Conservation (phyloP, 2,888 invertebrate genomes). For the Thysanoteuthis rhombus region DNA sequence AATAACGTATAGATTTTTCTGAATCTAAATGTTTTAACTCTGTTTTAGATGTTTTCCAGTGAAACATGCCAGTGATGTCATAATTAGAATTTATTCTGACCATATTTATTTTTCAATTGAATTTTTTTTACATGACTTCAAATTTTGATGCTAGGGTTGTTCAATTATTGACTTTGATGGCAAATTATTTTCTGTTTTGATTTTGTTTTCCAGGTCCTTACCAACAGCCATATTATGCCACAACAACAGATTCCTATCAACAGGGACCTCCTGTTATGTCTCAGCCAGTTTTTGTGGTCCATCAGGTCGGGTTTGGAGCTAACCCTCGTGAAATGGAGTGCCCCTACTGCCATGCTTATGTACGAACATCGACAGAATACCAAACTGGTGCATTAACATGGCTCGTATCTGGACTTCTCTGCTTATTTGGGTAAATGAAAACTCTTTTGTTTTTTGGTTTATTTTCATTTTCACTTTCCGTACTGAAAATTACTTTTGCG, state of each 20-base stretch:
- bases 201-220: slow-evolving; percentile 15
- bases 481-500: no score
- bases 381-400: slow-evolving; percentile 41
- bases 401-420: slow-evolving; percentile 40
- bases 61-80: no score
- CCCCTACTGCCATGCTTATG: slow-evolving; percentile 36
- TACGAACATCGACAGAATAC: slow-evolving; percentile 38
- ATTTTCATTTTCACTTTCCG: neutral
- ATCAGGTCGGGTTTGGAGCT: slow-evolving; percentile 35
- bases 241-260: slow-evolving; percentile 15
- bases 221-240: slow-evolving; percentile 13
- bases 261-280: slow-evolving; percentile 26
- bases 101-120: no score
- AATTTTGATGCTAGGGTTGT: no score
- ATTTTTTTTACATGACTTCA: no score
- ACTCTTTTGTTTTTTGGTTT: neutral
- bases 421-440: slow-evolving; percentile 43
- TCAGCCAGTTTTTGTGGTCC: slow-evolving; percentile 35
- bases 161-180: no score
- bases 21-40: no score
- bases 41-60: no score
- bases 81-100: no score
- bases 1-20: no score
- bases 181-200: neutral
- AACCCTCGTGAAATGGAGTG: slow-evolving; percentile 36